phyloP scores from a whole-genome alignment of 2,113 vertebrate genomes.

The Aplodontia rufa region DNA sequence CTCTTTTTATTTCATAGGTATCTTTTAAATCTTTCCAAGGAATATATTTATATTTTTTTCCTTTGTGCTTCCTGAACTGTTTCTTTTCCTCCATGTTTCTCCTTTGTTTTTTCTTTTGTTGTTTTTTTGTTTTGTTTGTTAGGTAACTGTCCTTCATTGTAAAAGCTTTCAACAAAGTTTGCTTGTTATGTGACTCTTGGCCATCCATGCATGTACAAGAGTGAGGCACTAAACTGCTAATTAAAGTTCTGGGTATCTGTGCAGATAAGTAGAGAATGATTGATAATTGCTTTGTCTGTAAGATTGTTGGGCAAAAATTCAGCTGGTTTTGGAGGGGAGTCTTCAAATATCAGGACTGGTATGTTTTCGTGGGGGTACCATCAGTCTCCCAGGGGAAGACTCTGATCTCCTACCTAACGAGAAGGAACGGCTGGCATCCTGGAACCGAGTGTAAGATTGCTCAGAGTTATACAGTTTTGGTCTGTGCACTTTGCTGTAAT shows the following conservation, averaged over 20 bases:
- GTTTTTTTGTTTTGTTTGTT: background rate
- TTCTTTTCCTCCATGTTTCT: background rate
- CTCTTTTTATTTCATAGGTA: background rate
- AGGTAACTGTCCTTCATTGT: background rate
- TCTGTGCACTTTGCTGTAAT: background rate
- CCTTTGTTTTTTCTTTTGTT: background rate
- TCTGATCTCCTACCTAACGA: background rate
- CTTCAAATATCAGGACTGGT: background rate
- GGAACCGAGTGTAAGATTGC: background rate
- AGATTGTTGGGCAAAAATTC: background rate
- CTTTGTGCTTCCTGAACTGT: background rate
- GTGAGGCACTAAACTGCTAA: background rate
- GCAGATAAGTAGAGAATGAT: too few species aligned
- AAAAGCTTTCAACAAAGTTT: too few species aligned
- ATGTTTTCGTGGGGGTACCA: too few species aligned
- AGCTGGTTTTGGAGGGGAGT: too few species aligned
- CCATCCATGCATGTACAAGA: background rate
- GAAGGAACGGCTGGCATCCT: background rate
- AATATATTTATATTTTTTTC: background rate
- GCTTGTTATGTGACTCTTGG: too few species aligned
- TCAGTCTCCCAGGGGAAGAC: background rate
- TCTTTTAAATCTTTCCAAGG: background rate
- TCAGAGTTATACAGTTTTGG: too few species aligned
- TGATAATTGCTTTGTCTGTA: background rate
- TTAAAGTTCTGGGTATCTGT: background rate